Conservation (phyloP, 1,140 invertebrate species). For the Nasonia longicornis region DNA sequence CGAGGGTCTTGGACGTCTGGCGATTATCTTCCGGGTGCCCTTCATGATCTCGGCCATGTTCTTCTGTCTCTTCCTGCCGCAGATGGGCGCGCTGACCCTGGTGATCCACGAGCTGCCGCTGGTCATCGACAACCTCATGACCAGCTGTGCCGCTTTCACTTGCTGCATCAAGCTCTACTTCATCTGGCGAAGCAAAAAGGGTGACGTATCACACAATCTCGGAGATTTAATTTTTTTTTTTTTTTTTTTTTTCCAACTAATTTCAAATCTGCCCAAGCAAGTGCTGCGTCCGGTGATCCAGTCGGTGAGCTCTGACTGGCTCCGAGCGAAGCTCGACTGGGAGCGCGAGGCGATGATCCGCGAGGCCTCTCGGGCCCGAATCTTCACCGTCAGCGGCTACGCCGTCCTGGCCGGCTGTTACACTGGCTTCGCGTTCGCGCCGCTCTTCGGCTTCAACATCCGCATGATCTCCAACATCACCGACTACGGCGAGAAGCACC, state of each 20-base stretch:
- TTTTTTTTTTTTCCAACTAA: neutral
- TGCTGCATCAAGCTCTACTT: slow-evolving; percentile 28
- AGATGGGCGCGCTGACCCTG: neutral
- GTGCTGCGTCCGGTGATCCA: slow-evolving; percentile 4
- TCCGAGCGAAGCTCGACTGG: neutral
- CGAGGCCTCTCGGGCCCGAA: neutral
- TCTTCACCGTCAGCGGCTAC: slow-evolving; percentile 25
- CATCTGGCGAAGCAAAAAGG: neutral
- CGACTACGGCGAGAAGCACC: neutral
- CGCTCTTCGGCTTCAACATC: slow-evolving; percentile 1
- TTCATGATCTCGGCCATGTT: slow-evolving; percentile 18
- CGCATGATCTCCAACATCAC: slow-evolving; percentile 30
- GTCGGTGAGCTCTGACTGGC: neutral
- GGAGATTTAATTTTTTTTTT: too few species aligned
- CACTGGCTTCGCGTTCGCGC: neutral
- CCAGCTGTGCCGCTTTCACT: neutral
- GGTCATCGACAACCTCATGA: slow-evolving; percentile 31
- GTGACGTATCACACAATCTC: neutral
- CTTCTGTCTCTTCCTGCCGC: slow-evolving; percentile 15
- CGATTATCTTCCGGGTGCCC: neutral
- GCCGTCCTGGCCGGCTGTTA: neutral
- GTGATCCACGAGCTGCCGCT: slow-evolving; percentile 5
- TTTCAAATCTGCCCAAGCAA: neutral
- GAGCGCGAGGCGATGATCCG: neutral
- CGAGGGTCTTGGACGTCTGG: neutral